Evolutionary conservation across 2,797 vertebrate species (phyloP), one percentile per base, ranked within the genome.

Genomic region (Siniperca scherzeri): DNA sequence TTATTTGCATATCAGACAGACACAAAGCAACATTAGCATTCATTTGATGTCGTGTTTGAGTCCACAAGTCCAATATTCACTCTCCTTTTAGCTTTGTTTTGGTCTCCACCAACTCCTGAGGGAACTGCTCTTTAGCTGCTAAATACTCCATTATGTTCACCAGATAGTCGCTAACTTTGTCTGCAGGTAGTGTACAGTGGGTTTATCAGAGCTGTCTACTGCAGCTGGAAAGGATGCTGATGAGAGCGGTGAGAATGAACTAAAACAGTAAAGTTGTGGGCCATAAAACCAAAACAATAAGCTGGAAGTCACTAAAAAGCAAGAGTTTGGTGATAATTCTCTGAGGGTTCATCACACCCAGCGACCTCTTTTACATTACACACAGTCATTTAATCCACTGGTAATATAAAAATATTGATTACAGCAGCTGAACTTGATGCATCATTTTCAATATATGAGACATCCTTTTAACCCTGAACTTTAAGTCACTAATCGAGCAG

Each of bases 1-100:
- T 70, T 70, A 55, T 84, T 77, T 56, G 72, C 53, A 70, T 40
- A 61, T 38, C n/a, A 7, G 42, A 42, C 27, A 44, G 61, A 62
- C 16, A 21, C 17, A 2, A 9, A n/a, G 40, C 17, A 55, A 22
- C 71, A 77, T 33, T 53, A 44, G 55, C 33, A 72, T 60, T 76
- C 22, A 67, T 70, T 50, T 74, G n/a, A 38, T 27, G 68, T 48
- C 3, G 0, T 73, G 40, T 57, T 72, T 38, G 17, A 52, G n/a
- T 83, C 44, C 16, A 65, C 55, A 56, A 48, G 27, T 74, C 36
- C 30, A 48, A 53, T 40, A 57, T 42, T 50, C 66, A 10, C 27
- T 46, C 33, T 75, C 21, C 2, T 36, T 61, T 59, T 5, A 56
- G 48, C 22, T 46, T 12, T 59, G 57, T 75, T 71, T 21, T 38